These are phyloP conservation scores for Altica lythri DNA, from an alignment of 2,888 invertebrate genomes.

Conservation along the genomic window DNA sequence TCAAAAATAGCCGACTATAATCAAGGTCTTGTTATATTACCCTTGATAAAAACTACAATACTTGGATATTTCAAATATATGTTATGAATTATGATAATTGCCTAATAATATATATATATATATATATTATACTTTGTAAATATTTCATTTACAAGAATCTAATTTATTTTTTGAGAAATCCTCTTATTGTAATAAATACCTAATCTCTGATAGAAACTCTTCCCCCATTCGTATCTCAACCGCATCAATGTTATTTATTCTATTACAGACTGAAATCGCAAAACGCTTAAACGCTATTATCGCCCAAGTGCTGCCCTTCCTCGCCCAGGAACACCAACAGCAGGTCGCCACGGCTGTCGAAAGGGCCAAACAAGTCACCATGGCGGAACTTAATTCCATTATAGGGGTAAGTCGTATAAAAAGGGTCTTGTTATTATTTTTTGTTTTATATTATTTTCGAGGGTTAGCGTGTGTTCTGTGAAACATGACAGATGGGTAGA, in stretches of 20 bases:
- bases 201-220: too few species aligned
- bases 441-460: conserved; percentile 10
- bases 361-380: conserved; percentile 92
- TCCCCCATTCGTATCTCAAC: too few species aligned
- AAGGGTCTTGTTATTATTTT: conserved; percentile 3
- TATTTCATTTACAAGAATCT: too few species aligned
- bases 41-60: too few species aligned
- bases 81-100: too few species aligned
- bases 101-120: too few species aligned
- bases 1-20: too few species aligned
- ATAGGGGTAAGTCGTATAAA: conserved; percentile 76
- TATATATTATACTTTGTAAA: too few species aligned
- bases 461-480: conserved; percentile 3
- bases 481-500: conserved; percentile 6
- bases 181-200: too few species aligned
- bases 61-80: too few species aligned
- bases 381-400: conserved; percentile 92
- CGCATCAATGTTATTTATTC: neutral
- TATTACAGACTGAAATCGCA: conserved; percentile 90
- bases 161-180: too few species aligned
- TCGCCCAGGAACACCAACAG: conserved; percentile 90
- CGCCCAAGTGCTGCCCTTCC: conserved; percentile 90
- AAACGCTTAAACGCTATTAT: conserved; percentile 93
- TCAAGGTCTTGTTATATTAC: too few species aligned
- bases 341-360: conserved; percentile 93